A percentile compares a stretch with the other conserved stretches of the same genome.
These are phyloP conservation scores for Narcine bancroftii DNA, from an alignment of 2,113 vertebrate genomes.

Conservation along the genomic window DNA sequence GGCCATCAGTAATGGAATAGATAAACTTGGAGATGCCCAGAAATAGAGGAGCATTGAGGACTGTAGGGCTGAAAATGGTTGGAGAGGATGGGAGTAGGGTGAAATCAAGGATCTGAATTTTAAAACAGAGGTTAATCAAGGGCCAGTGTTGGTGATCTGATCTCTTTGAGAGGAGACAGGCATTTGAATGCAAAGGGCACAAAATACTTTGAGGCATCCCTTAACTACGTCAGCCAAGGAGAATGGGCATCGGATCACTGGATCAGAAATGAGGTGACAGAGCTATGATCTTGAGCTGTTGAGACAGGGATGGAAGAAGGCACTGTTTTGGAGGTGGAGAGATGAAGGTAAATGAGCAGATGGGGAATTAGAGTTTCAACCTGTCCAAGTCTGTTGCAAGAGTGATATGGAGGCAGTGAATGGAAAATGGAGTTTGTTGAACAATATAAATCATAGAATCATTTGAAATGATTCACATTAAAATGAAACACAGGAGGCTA, in stretches of 20 bases:
- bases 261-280: not conserved
- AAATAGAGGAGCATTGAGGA: not conserved
- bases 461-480: too few species aligned
- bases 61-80: not conserved
- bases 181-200: not conserved
- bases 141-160: not conserved
- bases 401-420: not conserved
- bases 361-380: not conserved
- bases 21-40: not conserved
- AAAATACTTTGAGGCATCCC: too few species aligned
- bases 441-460: too few species aligned
- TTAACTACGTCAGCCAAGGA: too few species aligned
- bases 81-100: not conserved
- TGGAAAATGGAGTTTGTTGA: not conserved
- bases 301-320: not conserved
- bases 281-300: too few species aligned
- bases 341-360: not conserved
- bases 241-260: not conserved
- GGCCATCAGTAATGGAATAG: too few species aligned
- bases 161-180: not conserved
- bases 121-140: too few species aligned
- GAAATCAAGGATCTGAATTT: not conserved
- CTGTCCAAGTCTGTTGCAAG: not conserved
- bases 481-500: too few species aligned
- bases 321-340: not conserved